Conservation (phyloP, 2,113 vertebrate species). For the human (Homo sapiens) region GRCh38 chr17:73901001-73901500, state of each 20-base stretch:
- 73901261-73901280: neutral
- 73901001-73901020: neutral
- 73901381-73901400: fast-evolving
- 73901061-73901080: no score
- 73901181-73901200: neutral
- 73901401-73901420: neutral
- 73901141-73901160: fast-evolving
- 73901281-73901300: neutral
- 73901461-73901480: neutral
- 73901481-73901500: neutral
- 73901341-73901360: fast-evolving
- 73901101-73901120: neutral
- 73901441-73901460: neutral
- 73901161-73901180: neutral
- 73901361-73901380: neutral
- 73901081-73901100: neutral
- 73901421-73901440: constrained; percentile 49
- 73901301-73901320: neutral
- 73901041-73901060: fast-evolving
- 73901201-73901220: neutral
- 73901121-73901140: neutral
- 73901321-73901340: neutral
- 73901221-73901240: neutral
- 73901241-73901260: neutral
- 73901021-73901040: neutral